Percentiles rank a stretch among this genome's conserved stretches.
Evolutionary conservation across 2,113 vertebrate genomes (phyloP).

Genomic region (Lipophrys pholis): DNA sequence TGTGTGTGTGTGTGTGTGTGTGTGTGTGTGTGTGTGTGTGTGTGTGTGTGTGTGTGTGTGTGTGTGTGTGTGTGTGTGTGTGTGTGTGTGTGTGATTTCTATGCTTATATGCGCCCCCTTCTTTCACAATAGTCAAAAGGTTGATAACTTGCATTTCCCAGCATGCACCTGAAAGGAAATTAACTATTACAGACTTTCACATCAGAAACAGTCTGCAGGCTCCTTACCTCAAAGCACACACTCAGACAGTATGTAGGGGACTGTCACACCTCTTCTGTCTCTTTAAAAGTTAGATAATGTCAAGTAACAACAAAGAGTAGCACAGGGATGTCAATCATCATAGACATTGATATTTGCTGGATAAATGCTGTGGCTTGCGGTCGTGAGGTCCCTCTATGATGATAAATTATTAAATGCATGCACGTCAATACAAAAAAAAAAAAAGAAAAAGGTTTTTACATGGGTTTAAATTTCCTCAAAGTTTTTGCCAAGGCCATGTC

Average conservation of each 20-base stretch:
- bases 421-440: too few relatives aligned
- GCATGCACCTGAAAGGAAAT: slow-evolving; percentile 48
- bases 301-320: slow-evolving; percentile 24
- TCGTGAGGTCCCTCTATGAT: not conserved
- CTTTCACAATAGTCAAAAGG: slow-evolving; percentile 47
- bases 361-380: slow-evolving; percentile 2
- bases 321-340: not conserved
- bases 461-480: too few relatives aligned
- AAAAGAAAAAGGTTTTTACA: too few relatives aligned
- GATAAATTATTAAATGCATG: not conserved
- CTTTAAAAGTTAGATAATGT: slow-evolving; percentile 15
- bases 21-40: slow-evolving; percentile 13
- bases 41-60: slow-evolving; percentile 24
- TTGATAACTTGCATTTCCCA: slow-evolving; percentile 47
- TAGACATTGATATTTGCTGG: not conserved
- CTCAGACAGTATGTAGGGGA: slow-evolving; percentile 40
- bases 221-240: not conserved
- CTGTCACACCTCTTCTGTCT: slow-evolving; percentile 25
- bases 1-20: slow-evolving; percentile 31
- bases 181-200: slow-evolving; percentile 25
- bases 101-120: slow-evolving; percentile 33
- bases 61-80: slow-evolving; percentile 16
- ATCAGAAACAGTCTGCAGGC: slow-evolving; percentile 23
- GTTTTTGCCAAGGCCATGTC: too few relatives aligned
- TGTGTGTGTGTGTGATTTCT: slow-evolving; percentile 29